Base-by-base conservation (phyloP, 2,888 invertebrate species). In the Metellina segmentata region DNA sequence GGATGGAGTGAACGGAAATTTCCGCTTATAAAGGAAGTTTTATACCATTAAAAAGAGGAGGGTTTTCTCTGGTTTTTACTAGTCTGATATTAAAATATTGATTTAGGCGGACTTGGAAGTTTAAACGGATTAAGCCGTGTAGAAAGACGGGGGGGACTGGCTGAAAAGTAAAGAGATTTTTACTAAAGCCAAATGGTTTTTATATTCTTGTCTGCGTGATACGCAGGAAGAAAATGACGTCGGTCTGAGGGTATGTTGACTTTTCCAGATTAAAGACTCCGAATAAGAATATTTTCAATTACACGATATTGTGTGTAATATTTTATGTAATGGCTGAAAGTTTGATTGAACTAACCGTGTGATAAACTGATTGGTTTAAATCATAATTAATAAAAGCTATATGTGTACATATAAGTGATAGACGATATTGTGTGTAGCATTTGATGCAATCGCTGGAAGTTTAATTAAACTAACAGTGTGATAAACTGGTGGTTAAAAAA, bases 11-110 rank as follows among this genome's bases (percentile, higher is more conserved):
- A 77, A 69, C 71, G 79, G 79, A 79, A 78, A 71, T 87, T 79
- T 72, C 19, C 87, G 20, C 85, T 78, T 78, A 69, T 86, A 86
- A 86, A 78, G 85, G 77, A 86, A 86, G 34, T 34, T 71, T 70
- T 49, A 81, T 70, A 7, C 83, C 49, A 52, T 83, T 71, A 52
- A 83, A 20, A 48, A 61, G 70, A 20, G 51, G 34, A n/a, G 70
- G 34, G 9, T 53, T 81, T 61, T 71, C 16, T 11, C 51, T 71
- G 20, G 20, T 74, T 16, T 83, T 83, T 83, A 20, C 19, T 9
- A 0, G 16, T 34, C 72, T 70, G 74, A 53, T 74, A 74, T 83
- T 83, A 74, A 83, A 83, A 74, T 83, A 74, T 53, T 48, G 74
- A 74, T 74, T 83, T 7, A 49, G n/a, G 72, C 20, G 52, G 52